Conservation (phyloP, 2,797 vertebrate species). For the Falco naumanni region DNA sequence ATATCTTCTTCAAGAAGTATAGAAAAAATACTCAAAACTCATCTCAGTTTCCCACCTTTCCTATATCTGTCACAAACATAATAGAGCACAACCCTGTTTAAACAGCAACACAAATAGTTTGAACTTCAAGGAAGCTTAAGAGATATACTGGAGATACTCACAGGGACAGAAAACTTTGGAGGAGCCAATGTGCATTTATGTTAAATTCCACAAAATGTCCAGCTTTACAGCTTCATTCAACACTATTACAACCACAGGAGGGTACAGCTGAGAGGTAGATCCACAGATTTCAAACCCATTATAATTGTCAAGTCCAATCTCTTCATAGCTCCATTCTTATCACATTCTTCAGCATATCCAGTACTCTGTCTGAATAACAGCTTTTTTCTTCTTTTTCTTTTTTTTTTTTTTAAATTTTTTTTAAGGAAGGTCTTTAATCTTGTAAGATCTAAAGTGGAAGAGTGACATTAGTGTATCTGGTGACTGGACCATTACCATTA, state of each 20-base stretch:
- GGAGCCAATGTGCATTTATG: not conserved
- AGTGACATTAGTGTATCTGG: not conserved
- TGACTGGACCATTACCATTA: not conserved
- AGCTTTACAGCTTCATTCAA: not conserved
- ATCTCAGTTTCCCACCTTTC: not conserved
- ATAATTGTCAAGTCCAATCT: not conserved
- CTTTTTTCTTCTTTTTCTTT: not conserved
- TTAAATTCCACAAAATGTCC: not conserved
- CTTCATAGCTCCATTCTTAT: not conserved
- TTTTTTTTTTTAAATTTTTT: not conserved
- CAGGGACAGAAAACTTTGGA: not conserved
- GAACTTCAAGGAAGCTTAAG: not conserved
- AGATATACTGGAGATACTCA: not conserved
- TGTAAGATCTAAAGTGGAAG: not conserved
- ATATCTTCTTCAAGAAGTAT: not conserved
- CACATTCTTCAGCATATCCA: not conserved
- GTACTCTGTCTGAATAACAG: not conserved
- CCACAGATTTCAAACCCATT: not conserved
- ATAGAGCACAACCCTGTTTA: not conserved
- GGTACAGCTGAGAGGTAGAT: not conserved
- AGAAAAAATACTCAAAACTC: not conserved
- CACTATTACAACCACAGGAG: not conserved
- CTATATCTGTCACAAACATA: not conserved
- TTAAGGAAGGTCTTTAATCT: not conserved
- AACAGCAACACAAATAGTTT: not conserved